A percentile compares a stretch with the other conserved stretches of the same genome.
These are phyloP conservation scores for Oxyruncus cristatus DNA, from an alignment of 2,113 vertebrate genomes.

Conservation along the genomic window DNA sequence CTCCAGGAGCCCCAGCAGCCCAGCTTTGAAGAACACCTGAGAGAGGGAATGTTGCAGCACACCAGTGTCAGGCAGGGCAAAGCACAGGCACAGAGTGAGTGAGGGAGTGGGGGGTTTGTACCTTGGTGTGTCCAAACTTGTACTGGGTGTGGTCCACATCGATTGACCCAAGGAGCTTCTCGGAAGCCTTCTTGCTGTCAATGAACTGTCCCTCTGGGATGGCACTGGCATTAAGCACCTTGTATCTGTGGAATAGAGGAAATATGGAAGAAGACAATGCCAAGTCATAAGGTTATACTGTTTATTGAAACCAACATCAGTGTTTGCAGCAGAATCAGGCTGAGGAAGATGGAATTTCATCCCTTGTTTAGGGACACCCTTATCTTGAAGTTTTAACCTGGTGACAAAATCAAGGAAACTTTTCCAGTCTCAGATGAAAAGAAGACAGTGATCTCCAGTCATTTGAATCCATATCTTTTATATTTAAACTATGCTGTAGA, in stretches of 20 bases:
- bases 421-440: neutral
- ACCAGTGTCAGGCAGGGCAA: neutral
- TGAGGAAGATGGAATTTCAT: neutral
- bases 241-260: conserved; percentile 65
- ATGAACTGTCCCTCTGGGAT: conserved; percentile 89
- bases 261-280: neutral
- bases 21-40: conserved; percentile 94
- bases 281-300: neutral
- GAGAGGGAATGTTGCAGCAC: neutral
- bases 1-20: conserved; percentile 86
- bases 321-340: neutral
- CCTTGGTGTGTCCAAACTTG: conserved; percentile 87
- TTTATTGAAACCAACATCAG: neutral
- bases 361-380: neutral
- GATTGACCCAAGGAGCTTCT: conserved; percentile 85
- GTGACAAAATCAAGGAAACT: neutral
- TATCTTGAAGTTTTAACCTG: neutral
- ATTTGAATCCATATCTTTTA: neutral
- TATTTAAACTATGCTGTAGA: neutral
- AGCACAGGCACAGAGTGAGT: neutral
- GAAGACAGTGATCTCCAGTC: neutral
- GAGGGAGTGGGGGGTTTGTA: neutral
- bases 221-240: conserved; percentile 84
- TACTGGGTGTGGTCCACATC: conserved; percentile 85
- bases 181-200: conserved; percentile 87